Base-by-base conservation (phyloP, 2,888 invertebrate species). In the Hypselothyrea guttata region DNA sequence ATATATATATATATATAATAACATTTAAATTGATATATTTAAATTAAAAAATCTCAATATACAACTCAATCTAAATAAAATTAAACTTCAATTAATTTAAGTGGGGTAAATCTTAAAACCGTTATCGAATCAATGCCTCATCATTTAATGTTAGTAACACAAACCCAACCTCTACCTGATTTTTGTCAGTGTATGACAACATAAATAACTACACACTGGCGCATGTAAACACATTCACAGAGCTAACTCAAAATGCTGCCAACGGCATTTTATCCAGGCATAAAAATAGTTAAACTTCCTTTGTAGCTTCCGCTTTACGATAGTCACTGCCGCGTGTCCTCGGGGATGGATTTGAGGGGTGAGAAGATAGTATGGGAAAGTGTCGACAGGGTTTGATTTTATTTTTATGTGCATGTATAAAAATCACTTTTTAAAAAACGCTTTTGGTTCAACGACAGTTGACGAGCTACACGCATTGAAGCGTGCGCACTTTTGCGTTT, bases 401-500 rank as follows among this genome's bases (percentile, higher is more conserved):
- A 35, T 47, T 54, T 62, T 42, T 44, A 63, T 42, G 52, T 51
- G 44, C 53, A 52, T 61, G 58, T 72, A 53, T 75, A 64, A 74
- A 78, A 84, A 75, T 74, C 75, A 82, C 63, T 68, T 81, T 84
- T 82, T 71, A 82, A 82, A 82, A 22, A 65, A 61, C 58, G 46
- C 41, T 51, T 64, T 60, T 33, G 54, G 34, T 55, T 40, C 34
- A 48, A 44, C 67, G 69, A 82, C 82, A 72, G 59, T 49, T 73
- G 57, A 60, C 68, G 63, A 58, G 64, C 62, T 48, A 64, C 62
- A 67, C 61, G 82, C 75, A 84, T 68, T 82, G 79, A 73, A 75
- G 83, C 84, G 75, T 65, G 70, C 83, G 64, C 60, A 83, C 76
- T 79, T 79, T 79, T 79, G 76, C 79, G 84, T 79, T 79, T 79